A percentile compares a stretch with the other conserved stretches of the same genome.
phyloP scores from a whole-genome alignment of 2,797 vertebrate genomes.

The Darevskia nairensis region DNA sequence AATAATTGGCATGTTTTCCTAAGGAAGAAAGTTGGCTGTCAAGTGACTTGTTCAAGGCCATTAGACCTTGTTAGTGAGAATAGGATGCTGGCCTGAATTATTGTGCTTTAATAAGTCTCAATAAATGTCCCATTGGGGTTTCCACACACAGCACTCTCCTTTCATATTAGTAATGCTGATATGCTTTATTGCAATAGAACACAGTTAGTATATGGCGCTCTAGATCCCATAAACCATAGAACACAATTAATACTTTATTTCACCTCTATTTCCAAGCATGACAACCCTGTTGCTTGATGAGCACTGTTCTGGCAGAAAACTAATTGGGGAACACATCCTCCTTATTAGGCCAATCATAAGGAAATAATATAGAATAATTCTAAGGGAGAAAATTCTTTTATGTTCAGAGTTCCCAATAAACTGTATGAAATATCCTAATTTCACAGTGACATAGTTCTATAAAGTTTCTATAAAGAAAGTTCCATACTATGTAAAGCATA shows the following conservation, averaged over 20 bases:
- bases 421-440: neutral
- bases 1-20: neutral
- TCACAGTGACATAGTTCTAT: neutral
- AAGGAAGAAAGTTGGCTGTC: neutral
- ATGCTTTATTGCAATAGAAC: neutral
- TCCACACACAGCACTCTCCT: neutral
- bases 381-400: neutral
- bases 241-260: neutral
- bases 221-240: neutral
- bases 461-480: neutral
- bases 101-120: neutral
- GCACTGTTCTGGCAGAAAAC: neutral
- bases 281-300: neutral
- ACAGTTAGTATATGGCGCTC: neutral
- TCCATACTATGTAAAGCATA: neutral
- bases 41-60: slow-evolving; percentile 21
- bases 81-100: neutral
- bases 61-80: slow-evolving; percentile 6
- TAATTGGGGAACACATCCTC: neutral
- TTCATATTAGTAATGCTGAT: neutral
- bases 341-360: neutral
- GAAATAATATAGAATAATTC: neutral
- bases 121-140: neutral
- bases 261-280: neutral
- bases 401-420: neutral